These are phyloP conservation scores for Gerris buenoi DNA, from an alignment of 1,140 invertebrate genomes.

Conservation along the genomic window DNA sequence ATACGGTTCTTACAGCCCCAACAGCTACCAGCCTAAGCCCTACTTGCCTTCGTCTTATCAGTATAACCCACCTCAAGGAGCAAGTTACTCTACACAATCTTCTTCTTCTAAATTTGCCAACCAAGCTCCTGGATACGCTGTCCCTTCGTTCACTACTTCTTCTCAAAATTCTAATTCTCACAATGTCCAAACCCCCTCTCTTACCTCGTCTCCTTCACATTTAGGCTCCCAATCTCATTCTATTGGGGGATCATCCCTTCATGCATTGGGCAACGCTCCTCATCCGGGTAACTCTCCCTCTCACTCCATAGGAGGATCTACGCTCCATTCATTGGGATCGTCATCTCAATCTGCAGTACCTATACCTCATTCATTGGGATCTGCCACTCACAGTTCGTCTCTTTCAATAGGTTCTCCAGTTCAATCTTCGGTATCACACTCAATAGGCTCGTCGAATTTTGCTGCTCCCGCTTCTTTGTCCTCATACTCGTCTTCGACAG, in stretches of 20 bases:
- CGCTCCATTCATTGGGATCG: background rate
- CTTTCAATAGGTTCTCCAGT: background rate
- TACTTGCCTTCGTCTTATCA: background rate
- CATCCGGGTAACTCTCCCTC: background rate
- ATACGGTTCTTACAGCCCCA: background rate
- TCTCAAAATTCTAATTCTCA: background rate
- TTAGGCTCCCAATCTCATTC: background rate
- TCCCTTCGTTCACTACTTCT: background rate
- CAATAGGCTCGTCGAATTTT: background rate
- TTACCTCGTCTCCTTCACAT: too few species aligned
- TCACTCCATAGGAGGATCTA: background rate
- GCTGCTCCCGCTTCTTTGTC: background rate
- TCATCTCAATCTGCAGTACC: background rate
- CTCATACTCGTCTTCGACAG: background rate
- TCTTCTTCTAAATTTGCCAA: background rate
- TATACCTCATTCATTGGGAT: background rate
- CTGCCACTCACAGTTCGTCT: background rate
- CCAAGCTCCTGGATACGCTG: background rate
- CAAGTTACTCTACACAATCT: background rate
- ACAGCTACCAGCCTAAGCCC: background rate
- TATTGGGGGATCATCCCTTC: background rate
- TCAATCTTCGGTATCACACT: too few species aligned
- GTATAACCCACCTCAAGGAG: background rate
- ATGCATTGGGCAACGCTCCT: background rate
- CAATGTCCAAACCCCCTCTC: too few species aligned